phyloP scores from a whole-genome alignment of 2,797 vertebrate species.

The Lagodon rhomboides region DNA sequence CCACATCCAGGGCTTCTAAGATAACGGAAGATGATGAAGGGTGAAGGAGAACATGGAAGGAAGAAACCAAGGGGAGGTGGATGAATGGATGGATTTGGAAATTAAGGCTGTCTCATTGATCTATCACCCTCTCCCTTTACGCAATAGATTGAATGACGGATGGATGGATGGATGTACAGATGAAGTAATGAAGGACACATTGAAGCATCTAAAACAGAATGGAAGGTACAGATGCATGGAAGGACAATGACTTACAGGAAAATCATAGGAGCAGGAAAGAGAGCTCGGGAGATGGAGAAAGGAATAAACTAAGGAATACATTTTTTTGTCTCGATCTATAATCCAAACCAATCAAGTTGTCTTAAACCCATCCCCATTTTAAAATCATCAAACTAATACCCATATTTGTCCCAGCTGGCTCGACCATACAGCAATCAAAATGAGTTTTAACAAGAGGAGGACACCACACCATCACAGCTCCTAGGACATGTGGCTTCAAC shows the following conservation, averaged over 20 bases:
- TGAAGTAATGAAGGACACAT: conserved; percentile 56
- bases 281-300: conserved; percentile 46
- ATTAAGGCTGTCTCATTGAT: conserved; percentile 65
- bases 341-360: conserved; percentile 55
- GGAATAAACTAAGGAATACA: conserved; percentile 42
- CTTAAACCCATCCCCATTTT: conserved; percentile 35
- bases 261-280: conserved; percentile 37
- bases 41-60: conserved; percentile 36
- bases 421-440: conserved; percentile 8
- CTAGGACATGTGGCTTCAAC: conserved; percentile 28
- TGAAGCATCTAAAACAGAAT: conserved; percentile 47
- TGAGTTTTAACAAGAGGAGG: conserved; percentile 14
- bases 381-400: conserved; percentile 28
- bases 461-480: conserved; percentile 20
- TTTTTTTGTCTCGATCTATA: conserved; percentile 35
- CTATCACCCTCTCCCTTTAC: conserved; percentile 70
- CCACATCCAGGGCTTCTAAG: conserved; percentile 99
- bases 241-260: conserved; percentile 50
- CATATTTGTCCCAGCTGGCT: conserved; percentile 28
- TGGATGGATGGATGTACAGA: conserved; percentile 69
- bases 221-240: conserved; percentile 47
- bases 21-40: conserved; percentile 32
- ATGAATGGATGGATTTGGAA: conserved; percentile 48
- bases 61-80: conserved; percentile 44
- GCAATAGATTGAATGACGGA: conserved; percentile 66